These are phyloP conservation scores for Linyphia triangularis DNA, from an alignment of 2,888 invertebrate species.

Conservation along the genomic window DNA sequence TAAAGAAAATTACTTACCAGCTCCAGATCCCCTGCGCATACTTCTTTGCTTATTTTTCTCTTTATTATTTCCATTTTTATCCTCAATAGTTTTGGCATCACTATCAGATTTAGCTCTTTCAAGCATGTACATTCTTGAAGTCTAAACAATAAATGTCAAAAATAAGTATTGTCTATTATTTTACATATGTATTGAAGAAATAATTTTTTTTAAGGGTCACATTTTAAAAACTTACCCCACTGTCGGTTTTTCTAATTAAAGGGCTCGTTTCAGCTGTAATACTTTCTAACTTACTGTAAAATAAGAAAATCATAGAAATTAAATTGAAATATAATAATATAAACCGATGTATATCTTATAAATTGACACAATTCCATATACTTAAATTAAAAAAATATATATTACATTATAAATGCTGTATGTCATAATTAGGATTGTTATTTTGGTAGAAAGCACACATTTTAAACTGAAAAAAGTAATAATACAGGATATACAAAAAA, in stretches of 20 bases:
- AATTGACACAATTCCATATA: too few relatives aligned
- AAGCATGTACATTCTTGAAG: not conserved
- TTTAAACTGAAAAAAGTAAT: too few relatives aligned
- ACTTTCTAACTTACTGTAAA: slow-evolving; percentile 2
- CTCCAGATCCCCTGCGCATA: slow-evolving; percentile 67
- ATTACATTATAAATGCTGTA: too few relatives aligned
- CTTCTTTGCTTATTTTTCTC: slow-evolving; percentile 55
- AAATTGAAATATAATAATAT: too few relatives aligned
- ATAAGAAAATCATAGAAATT: not conserved
- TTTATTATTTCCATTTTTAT: slow-evolving; percentile 40
- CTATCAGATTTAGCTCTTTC: slow-evolving; percentile 35
- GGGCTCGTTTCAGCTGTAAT: slow-evolving; percentile 14
- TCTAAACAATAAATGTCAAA: not conserved
- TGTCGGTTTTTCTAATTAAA: slow-evolving; percentile 1
- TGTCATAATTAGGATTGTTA: too few relatives aligned
- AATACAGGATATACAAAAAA: too few relatives aligned
- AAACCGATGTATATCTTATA: too few relatives aligned
- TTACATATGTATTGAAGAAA: not conserved
- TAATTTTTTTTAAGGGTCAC: not conserved
- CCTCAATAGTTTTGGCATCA: slow-evolving; percentile 22
- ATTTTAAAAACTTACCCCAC: not conserved
- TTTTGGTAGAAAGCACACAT: too few relatives aligned
- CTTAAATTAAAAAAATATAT: too few relatives aligned
- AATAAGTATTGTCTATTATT: not conserved
- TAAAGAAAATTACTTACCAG: slow-evolving; percentile 52